phyloP scores from a whole-genome alignment of 2,797 vertebrate genomes.

The Rhinichthys osculus region DNA sequence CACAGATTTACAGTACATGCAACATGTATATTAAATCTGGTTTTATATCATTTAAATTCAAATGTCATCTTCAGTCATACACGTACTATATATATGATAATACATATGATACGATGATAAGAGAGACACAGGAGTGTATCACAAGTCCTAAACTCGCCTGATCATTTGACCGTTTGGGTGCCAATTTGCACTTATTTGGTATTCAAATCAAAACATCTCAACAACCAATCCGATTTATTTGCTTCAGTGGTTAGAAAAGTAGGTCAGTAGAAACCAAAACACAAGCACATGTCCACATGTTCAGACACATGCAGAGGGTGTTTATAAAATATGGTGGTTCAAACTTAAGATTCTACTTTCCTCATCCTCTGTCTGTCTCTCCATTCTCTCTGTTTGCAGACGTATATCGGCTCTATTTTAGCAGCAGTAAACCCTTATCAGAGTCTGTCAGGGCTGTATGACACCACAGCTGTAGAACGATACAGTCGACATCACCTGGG shows the following conservation, averaged over 20 bases:
- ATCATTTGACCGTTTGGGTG: slow-evolving; percentile 8
- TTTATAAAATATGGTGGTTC: not conserved
- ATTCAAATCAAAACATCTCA: slow-evolving; percentile 54
- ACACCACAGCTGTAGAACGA: slow-evolving; percentile 75
- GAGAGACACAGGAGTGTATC: not conserved
- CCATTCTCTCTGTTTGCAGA: slow-evolving; percentile 35
- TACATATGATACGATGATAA: not conserved
- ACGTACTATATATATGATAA: not conserved
- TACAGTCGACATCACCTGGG: slow-evolving; percentile 90
- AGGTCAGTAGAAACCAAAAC: slow-evolving; percentile 7
- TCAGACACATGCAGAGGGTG: not conserved
- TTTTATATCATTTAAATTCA: not conserved
- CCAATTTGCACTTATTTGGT: slow-evolving; percentile 53
- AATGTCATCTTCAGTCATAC: not conserved
- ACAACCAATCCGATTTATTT: slow-evolving; percentile 51
- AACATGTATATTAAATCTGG: not conserved
- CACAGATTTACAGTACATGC: not conserved
- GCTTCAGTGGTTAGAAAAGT: slow-evolving; percentile 51
- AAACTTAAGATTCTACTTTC: not conserved
- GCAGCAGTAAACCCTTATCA: slow-evolving; percentile 96
- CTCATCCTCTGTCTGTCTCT: not conserved
- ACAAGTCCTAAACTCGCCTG: not conserved
- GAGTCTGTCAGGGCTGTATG: slow-evolving; percentile 86
- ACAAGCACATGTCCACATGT: slow-evolving; percentile 1
- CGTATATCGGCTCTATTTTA: slow-evolving; percentile 84